phyloP scores from a whole-genome alignment of 2,113 vertebrate genomes.

The Macrotus californicus region DNA sequence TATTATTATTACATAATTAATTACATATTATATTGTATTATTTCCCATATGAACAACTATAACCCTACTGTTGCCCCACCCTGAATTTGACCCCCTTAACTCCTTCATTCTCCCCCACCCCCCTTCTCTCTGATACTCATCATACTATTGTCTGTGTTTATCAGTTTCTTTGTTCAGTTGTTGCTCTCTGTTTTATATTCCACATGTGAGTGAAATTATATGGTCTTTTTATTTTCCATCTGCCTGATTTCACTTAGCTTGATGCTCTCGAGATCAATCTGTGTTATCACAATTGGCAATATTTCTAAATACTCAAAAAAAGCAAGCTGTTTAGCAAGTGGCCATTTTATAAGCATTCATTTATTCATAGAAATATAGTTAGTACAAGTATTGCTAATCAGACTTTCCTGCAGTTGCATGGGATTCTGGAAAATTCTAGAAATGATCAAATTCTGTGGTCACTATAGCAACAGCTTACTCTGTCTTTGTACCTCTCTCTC shows the following conservation, averaged over 20 bases:
- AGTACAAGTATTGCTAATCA: conserved; percentile 60
- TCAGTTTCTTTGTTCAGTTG: background rate
- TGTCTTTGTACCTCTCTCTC: conserved; percentile 37
- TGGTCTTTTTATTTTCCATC: background rate
- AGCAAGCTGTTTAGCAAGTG: conserved; percentile 12
- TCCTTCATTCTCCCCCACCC: background rate
- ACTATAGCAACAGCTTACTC: conserved; percentile 83
- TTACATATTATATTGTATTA: background rate
- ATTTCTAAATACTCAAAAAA: background rate
- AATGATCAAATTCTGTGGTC: conserved; percentile 74
- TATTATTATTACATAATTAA: background rate
- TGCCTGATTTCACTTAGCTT: background rate
- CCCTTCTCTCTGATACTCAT: background rate
- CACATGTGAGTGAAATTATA: background rate
- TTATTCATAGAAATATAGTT: conserved; percentile 56
- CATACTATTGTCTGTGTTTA: background rate
- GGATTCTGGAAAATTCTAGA: conserved; percentile 53
- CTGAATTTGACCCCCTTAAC: background rate
- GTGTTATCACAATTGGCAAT: background rate
- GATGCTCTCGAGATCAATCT: background rate
- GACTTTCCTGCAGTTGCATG: conserved; percentile 44
- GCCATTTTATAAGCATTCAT: background rate
- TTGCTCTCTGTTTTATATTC: background rate
- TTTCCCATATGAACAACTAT: background rate
- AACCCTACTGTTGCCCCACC: background rate